Conservation (phyloP, 2,888 invertebrate species). For the Agrotis ipsilon region DNA sequence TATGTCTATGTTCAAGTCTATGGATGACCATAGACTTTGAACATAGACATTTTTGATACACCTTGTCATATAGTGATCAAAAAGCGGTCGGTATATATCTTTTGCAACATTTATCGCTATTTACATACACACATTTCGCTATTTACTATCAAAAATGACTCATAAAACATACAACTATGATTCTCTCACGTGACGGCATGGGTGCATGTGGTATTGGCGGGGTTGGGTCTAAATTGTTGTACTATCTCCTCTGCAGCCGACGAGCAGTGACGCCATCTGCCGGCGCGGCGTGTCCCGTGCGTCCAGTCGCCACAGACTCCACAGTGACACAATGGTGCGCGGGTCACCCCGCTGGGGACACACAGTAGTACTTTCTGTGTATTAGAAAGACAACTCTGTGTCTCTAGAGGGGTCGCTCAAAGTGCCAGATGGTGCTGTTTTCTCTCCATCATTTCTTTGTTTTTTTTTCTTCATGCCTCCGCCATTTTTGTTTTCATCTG, state of each 20-base stretch:
- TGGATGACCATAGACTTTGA: too few relatives aligned
- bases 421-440: slow-evolving; percentile 56
- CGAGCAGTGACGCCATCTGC: slow-evolving; percentile 65
- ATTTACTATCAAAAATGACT: background rate
- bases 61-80: too few relatives aligned
- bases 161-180: slow-evolving; percentile 6
- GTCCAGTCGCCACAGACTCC: slow-evolving; percentile 75
- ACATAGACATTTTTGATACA: too few relatives aligned
- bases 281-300: slow-evolving; percentile 64
- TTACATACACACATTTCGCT: background rate
- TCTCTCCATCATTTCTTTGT: slow-evolving; percentile 31
- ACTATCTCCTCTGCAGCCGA: slow-evolving; percentile 67
- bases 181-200: slow-evolving; percentile 29
- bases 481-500: slow-evolving; percentile 33
- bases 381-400: slow-evolving; percentile 61
- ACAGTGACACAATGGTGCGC: slow-evolving; percentile 79
- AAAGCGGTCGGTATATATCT: background rate
- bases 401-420: slow-evolving; percentile 64
- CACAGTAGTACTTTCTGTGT: slow-evolving; percentile 49
- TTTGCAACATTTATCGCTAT: background rate
- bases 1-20: background rate
- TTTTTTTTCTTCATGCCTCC: slow-evolving; percentile 32
- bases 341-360: slow-evolving; percentile 56
- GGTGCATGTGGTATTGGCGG: slow-evolving; percentile 73
- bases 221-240: slow-evolving; percentile 72